Base-by-base conservation (phyloP, 2,888 invertebrate genomes). In the Rutpela maculata region DNA sequence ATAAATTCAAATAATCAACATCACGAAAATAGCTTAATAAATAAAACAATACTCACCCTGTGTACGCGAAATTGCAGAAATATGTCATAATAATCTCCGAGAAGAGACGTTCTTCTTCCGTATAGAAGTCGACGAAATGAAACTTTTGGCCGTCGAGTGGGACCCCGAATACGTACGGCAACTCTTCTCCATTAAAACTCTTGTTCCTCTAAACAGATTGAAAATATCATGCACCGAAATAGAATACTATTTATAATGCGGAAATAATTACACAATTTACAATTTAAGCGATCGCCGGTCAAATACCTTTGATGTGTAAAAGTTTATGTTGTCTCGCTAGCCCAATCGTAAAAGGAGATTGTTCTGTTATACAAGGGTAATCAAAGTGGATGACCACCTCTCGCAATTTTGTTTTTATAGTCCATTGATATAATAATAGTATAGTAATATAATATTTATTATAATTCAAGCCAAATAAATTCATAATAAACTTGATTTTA, bases 31-130 rank as follows among this genome's bases (percentile, higher is more conserved):
- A 50, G 50, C 12, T 4, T n/a, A 50, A 50, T 50, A 15, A n/a
- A 50, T 50, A 6, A 50, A 50, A 15, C n/a, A 50, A n/a, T 50
- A 89, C 93, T 92, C 91, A 97, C 97, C 97, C 97, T 74, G 95
- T 94, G 90, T 95, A 95, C 2, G 96, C 97, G 86, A 98, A 98
- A 90, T 97, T 97, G 78, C 95, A 94, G 95, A 97, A 97, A 89
- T 95, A 93, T 81, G 95, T 93, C 95, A 98, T 97, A 84, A 97
- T 92, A 38, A 94, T 94, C 91, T 97, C 96, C 67, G 97, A 95
- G 77, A 98, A 93, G 66, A 95, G 91, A 86, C 93, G 93, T 90
- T 98, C 98, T 76, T 93, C 93, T 77, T 92, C 92, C 56, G 94
- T 95, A 90, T 95, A 97, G 85, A 94, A 93, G 67, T 92, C 92